Conservation (phyloP, 2,797 vertebrate genomes). For the Melanotaenia pygmaea region DNA sequence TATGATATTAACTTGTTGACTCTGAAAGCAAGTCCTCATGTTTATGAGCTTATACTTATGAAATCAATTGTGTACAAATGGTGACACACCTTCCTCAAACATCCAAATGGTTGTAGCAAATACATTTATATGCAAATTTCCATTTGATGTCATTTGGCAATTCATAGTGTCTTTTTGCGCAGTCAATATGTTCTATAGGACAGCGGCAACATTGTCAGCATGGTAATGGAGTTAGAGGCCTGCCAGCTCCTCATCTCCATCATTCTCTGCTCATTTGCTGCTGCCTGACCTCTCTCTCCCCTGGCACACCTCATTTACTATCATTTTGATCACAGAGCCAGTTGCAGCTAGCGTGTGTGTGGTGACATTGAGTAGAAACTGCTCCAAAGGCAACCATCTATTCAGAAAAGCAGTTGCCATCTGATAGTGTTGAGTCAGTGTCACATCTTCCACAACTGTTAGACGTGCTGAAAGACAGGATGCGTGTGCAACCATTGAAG, state of each 20-base stretch:
- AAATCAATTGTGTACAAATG: background rate
- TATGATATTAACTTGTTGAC: background rate
- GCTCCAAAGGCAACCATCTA: constrained; percentile 45
- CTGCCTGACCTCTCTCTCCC: constrained; percentile 46
- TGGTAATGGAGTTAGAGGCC: constrained; percentile 39
- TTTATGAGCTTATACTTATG: too few relatives aligned
- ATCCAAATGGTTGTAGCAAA: constrained; percentile 21
- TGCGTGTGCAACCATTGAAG: constrained; percentile 11
- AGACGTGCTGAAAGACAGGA: constrained; percentile 35
- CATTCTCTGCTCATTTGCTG: constrained; percentile 44
- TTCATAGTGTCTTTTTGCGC: constrained; percentile 12
- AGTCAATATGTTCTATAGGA: constrained; percentile 29
- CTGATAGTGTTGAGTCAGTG: constrained; percentile 50
- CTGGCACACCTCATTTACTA: constrained; percentile 60
- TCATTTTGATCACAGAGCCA: constrained; percentile 62
- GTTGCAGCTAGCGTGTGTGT: constrained; percentile 26
- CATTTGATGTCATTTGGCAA: constrained; percentile 40
- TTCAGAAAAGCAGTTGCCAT: constrained; percentile 64
- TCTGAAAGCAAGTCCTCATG: background rate
- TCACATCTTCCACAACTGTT: constrained; percentile 28
- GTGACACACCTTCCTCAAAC: background rate
- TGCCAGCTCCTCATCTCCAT: constrained; percentile 32
- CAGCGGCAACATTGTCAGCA: constrained; percentile 26
- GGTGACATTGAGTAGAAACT: constrained; percentile 42
- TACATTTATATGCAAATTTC: constrained; percentile 50